Base-by-base conservation (phyloP, 2,888 invertebrate species). In the Halictus quadricinctus region DNA sequence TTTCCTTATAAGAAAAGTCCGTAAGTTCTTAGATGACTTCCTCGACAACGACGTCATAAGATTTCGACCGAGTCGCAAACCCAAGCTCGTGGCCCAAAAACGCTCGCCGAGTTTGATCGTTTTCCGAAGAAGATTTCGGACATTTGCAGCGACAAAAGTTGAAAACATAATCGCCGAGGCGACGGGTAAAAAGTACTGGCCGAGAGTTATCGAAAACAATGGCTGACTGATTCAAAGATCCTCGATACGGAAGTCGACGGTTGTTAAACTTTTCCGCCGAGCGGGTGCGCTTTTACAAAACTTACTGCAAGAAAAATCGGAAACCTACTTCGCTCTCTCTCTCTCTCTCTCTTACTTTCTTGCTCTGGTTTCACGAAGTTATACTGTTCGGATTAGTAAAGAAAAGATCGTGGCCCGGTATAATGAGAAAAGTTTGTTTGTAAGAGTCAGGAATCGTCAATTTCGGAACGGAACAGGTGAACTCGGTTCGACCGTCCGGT, bases 341-440 rank as follows among this genome's bases (percentile, higher is more conserved):
- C 21, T n/a, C n/a, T 12, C n/a, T 1, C 54, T 3, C 58, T 12
- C 12, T 2, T 12, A 12, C 48, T 25, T 70, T 73, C 81, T 64
- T 8, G 50, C 60, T 64, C 72, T 7, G 25, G 77, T 75, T 72
- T 41, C 50, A 43, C 29, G 15, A 58, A 83, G 73, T 83, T 77
- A 81, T 72, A 84, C 78, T 25, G 74, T 15, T 54, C 72, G 74
- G 84, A 78, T 84, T 78, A 82, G 82, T 82, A 78, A 78, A 64
- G 74, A 75, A 78, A 82, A 78, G 78, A 74, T 75, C 80, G 80
- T 54, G 58, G 66, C 48, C 60, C 21, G 36, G 78, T 66, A 78
- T 78, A 84, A 84, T 66, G 78, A 82, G 82, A 78, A 84, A 84
- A 82, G 73, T 84, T 84, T 78, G 74, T 50, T 80, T 64, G 64